Evolutionary conservation across 2,113 vertebrate genomes (phyloP), one percentile per base, ranked within the genome.

Genomic region (Sorex araneus): DNA sequence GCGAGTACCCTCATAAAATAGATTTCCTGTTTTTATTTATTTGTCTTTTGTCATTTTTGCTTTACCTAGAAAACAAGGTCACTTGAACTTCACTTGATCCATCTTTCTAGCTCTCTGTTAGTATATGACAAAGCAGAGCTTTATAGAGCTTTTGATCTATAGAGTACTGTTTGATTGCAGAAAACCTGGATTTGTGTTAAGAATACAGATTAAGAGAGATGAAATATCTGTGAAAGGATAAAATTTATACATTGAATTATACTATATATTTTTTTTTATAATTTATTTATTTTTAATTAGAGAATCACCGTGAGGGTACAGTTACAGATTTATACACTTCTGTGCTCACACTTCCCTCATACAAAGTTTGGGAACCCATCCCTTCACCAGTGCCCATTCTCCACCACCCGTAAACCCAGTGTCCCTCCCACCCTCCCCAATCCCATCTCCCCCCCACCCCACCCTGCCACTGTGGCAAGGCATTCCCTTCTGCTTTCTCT

Each of bases 181-280:
- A 93, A 64, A 95, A 32, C 1, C 67, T 43, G 81, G 3, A 50
- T 2, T 95, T 69, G 18, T 93, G 34, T 92, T 94, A 43, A 70
- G 71, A 97, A 97, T 92, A 85, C 27, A 95, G 18, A 96, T 95
- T 91, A 75, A 90, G 76, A 91, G 0, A 10, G 27, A n/a, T 5
- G 7, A 96, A 32, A 1, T 82, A 63, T 19, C 27, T 71, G 5
- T 47, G 18, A 76, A 50, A 36, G 57, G 18, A 67, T 74, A 50
- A 64, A 79, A 64, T 15, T 18, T 45, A 76, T 87, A 10, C 25
- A 63, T 13, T 74, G 47, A 87, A 89, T 81, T 40, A 40, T 40
- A 40, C 40, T 40, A 40, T 40, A 40, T 40, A 76, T 64, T 84
- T 30, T n/a, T 40, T 40, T 40, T 3, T 40, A 40, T 40, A 40